Percentiles rank a stretch among this genome's conserved stretches.
Conservation (phyloP, 2,797 vertebrate genomes). For the Lycodopsis pacificus region DNA sequence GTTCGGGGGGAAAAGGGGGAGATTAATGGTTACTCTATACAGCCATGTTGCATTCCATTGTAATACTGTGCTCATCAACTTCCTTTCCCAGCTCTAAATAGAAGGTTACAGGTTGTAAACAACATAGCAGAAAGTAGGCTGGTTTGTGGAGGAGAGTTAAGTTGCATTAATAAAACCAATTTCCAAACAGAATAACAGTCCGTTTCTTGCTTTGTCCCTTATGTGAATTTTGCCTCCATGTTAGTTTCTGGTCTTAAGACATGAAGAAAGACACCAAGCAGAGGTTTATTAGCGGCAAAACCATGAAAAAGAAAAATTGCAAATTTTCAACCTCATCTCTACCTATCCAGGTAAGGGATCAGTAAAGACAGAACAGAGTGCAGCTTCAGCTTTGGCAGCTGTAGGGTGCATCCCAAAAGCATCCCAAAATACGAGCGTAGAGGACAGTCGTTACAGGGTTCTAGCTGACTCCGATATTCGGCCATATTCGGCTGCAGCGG, state of each 20-base stretch:
- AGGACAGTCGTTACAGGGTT: too few species aligned
- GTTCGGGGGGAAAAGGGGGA: slow-evolving; percentile 32
- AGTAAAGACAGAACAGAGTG: too few species aligned
- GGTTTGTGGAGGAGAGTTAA: slow-evolving; percentile 6
- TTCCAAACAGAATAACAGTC: slow-evolving; percentile 28
- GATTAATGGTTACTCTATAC: slow-evolving; percentile 43
- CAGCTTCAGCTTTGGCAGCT: too few species aligned
- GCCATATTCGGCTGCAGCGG: background rate
- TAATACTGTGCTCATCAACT: slow-evolving; percentile 46
- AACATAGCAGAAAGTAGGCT: slow-evolving; percentile 27
- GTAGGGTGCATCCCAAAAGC: too few species aligned
- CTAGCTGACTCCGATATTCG: background rate
- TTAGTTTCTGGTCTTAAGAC: slow-evolving; percentile 16
- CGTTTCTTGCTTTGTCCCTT: slow-evolving; percentile 10
- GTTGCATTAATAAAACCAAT: slow-evolving; percentile 49
- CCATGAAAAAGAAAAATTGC: background rate
- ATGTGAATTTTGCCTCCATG: slow-evolving; percentile 16
- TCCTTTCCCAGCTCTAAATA: slow-evolving; percentile 46
- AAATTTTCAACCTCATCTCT: background rate
- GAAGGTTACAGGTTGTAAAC: slow-evolving; percentile 61
- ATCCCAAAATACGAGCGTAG: too few species aligned
- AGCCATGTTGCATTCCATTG: slow-evolving; percentile 34
- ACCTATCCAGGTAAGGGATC: too few species aligned
- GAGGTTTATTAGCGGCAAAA: slow-evolving; percentile 7
- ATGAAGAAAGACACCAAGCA: background rate